phyloP scores from a whole-genome alignment of 2,888 invertebrate species.

The Griposia aprilina region DNA sequence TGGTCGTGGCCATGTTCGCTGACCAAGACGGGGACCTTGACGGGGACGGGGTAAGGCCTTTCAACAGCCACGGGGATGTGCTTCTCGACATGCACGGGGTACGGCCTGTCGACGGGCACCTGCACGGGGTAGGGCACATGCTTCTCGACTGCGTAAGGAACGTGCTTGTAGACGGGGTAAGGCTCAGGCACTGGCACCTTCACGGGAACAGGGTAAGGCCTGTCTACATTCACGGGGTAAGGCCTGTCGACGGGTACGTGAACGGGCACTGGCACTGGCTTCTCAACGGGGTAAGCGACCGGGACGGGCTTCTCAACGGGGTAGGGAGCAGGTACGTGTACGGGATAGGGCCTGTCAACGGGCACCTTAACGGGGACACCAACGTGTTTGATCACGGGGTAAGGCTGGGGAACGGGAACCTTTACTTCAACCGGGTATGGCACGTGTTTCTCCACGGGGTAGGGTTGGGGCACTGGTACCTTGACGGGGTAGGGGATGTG shows the following conservation, averaged over 20 bases:
- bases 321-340: constrained; percentile 92
- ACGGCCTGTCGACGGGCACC: constrained; percentile 92
- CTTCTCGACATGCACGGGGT: constrained; percentile 90
- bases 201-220: constrained; percentile 88
- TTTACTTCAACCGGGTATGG: constrained; percentile 94
- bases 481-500: constrained; percentile 94
- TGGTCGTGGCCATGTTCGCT: constrained; percentile 70
- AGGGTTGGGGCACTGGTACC: constrained; percentile 94
- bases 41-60: constrained; percentile 90
- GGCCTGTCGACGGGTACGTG: constrained; percentile 92
- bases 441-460: constrained; percentile 94
- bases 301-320: constrained; percentile 92
- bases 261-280: constrained; percentile 91
- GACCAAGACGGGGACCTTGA: constrained; percentile 87
- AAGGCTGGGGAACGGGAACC: constrained; percentile 94
- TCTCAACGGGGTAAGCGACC: constrained; percentile 92
- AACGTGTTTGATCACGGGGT: constrained; percentile 92
- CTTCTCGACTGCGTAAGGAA: constrained; percentile 91
- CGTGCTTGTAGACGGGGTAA: constrained; percentile 92
- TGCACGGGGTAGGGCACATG: constrained; percentile 92
- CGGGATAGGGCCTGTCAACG: constrained; percentile 93
- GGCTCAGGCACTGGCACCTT: constrained; percentile 91
- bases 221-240: constrained; percentile 90
- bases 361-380: constrained; percentile 92
- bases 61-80: constrained; percentile 88